phyloP scores from a whole-genome alignment of 2,888 invertebrate genomes.

The Cheilosia impressa region DNA sequence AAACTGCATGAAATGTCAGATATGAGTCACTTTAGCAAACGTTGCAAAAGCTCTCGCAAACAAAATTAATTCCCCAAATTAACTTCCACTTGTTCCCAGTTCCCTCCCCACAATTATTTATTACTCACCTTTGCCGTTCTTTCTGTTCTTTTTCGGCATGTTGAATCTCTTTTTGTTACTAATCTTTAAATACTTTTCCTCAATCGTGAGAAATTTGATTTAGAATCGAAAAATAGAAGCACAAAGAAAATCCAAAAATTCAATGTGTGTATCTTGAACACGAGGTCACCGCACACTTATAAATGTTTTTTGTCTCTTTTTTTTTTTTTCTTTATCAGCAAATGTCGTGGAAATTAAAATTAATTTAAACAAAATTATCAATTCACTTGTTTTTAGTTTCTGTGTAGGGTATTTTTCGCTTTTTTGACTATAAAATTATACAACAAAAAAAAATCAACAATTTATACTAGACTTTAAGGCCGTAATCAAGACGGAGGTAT shows the following conservation, averaged over 20 bases:
- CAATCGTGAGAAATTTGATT: slow-evolving; percentile 59
- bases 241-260: slow-evolving; percentile 38
- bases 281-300: slow-evolving; percentile 78
- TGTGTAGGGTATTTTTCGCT: slow-evolving; percentile 9
- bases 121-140: slow-evolving; percentile 82
- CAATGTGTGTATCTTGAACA: slow-evolving; percentile 73
- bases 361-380: slow-evolving; percentile 64
- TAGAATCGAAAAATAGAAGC: slow-evolving; percentile 17
- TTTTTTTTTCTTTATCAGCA: slow-evolving; percentile 55
- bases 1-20: slow-evolving; percentile 3
- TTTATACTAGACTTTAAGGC: slow-evolving; percentile 70
- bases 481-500: slow-evolving; percentile 83
- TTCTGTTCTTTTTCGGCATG: slow-evolving; percentile 83
- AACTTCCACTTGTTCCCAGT: too few species aligned
- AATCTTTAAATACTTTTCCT: slow-evolving; percentile 57
- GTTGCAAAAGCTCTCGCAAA: slow-evolving; percentile 39
- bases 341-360: slow-evolving; percentile 40
- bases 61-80: too few species aligned
- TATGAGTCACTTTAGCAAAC: slow-evolving; percentile 63
- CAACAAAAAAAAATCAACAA: slow-evolving; percentile 63
- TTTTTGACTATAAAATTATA: slow-evolving; percentile 55
- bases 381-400: slow-evolving; percentile 41
- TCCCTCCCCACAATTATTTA: too few species aligned
- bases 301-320: slow-evolving; percentile 48
- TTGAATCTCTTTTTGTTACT: slow-evolving; percentile 76